Conservation (phyloP, 2,113 vertebrate species). For the Paramormyrops kingsleyae region DNA sequence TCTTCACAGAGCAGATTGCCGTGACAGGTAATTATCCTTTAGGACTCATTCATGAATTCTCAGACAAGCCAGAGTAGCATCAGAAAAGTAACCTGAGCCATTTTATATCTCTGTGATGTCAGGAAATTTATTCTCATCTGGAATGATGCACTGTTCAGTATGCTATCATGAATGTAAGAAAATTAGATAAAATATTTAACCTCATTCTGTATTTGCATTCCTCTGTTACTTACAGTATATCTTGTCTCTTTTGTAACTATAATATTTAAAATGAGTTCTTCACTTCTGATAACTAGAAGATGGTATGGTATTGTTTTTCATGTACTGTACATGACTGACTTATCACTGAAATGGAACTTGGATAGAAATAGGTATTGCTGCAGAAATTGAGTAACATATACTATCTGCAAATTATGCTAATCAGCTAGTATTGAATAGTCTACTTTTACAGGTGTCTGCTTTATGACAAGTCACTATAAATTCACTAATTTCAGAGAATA, state of each 20-base stretch:
- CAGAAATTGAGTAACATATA: background rate
- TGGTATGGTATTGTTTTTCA: background rate
- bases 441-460: background rate
- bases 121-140: background rate
- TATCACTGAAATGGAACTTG: background rate
- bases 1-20: conserved; percentile 39
- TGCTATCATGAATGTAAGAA: background rate
- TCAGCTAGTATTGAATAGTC: background rate
- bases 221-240: background rate
- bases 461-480: background rate
- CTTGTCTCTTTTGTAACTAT: background rate
- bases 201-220: background rate
- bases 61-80: background rate
- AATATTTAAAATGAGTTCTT: background rate
- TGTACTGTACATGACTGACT: background rate
- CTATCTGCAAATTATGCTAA: background rate
- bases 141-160: background rate
- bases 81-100: background rate
- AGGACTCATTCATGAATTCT: background rate
- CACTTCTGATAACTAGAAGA: background rate
- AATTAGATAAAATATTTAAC: background rate
- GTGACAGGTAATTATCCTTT: conserved; percentile 68
- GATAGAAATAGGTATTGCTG: background rate
- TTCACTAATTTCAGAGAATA: background rate
- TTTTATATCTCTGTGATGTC: background rate